Conservation (phyloP, 2,797 vertebrate genomes). For the Semaprochilodus insignis region DNA sequence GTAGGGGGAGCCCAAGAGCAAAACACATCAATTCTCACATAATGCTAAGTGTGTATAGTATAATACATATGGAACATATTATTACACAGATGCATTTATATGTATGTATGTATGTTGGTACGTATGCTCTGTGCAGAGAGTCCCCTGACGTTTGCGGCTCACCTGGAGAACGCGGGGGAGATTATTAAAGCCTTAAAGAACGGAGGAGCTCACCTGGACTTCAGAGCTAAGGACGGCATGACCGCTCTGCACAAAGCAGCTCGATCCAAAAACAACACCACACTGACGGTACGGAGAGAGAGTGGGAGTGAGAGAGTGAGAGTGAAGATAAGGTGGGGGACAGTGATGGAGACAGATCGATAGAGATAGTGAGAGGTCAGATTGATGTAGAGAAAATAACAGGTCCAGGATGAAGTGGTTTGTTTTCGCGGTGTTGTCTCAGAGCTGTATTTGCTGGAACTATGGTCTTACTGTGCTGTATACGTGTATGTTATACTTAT, state of each 20-base stretch:
- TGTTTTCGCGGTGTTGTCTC: neutral
- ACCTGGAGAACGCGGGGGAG: constrained; percentile 83
- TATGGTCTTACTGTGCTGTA: neutral
- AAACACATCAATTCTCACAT: no score
- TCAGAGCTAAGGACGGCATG: constrained; percentile 92
- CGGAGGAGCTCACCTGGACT: constrained; percentile 94
- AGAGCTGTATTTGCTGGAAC: neutral
- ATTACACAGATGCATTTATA: neutral
- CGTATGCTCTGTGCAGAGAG: constrained; percentile 79
- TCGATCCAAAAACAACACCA: constrained; percentile 83
- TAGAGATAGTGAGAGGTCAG: neutral
- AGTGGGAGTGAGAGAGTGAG: neutral
- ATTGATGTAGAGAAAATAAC: neutral
- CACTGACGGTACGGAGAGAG: constrained; percentile 82
- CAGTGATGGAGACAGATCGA: neutral
- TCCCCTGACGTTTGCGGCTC: constrained; percentile 87
- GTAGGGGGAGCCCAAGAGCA: no score
- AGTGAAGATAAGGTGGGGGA: neutral
- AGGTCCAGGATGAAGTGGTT: neutral
- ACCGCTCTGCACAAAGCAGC: constrained; percentile 93
- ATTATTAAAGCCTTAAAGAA: constrained; percentile 88
- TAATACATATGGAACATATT: no score
- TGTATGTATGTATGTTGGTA: neutral
- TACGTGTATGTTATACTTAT: neutral
- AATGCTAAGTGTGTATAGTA: no score